A percentile compares a stretch with the other conserved stretches of the same genome.
Conservation (phyloP, 1,140 invertebrate genomes). For the Pomacea maculata region DNA sequence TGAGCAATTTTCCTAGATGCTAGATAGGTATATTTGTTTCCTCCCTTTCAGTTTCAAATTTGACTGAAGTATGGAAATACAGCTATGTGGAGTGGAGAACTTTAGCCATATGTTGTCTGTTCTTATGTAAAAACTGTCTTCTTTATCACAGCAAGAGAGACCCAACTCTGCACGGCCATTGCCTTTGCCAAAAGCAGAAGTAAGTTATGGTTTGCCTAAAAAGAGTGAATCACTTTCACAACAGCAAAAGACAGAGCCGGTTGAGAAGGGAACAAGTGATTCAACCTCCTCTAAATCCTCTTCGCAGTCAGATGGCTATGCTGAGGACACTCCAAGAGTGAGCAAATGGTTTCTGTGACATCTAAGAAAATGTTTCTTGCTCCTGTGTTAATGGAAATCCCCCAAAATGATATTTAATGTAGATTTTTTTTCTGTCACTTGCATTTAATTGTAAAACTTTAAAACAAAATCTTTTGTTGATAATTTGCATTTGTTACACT, state of each 20-base stretch:
- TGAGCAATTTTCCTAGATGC: no score
- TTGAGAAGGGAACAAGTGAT: conserved; percentile 8
- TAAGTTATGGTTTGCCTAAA: conserved; percentile 48
- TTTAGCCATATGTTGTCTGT: no score
- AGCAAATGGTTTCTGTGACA: conserved; percentile 1
- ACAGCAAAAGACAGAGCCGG: conserved; percentile 1
- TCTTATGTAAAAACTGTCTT: no score
- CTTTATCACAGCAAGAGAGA: conserved; percentile 26
- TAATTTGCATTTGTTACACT: not conserved
- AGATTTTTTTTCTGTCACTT: not conserved
- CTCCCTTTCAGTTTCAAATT: no score
- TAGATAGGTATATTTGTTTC: no score
- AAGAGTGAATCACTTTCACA: conserved; percentile 12
- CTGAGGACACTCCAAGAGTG: conserved; percentile 53
- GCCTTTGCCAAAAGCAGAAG: conserved; percentile 49
- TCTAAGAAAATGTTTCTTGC: no score
- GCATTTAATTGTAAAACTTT: not conserved
- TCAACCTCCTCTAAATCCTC: conserved; percentile 46
- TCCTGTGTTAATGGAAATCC: no score
- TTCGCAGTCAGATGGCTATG: conserved; percentile 43
- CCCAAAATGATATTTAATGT: no score
- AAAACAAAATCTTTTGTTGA: not conserved
- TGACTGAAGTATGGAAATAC: no score
- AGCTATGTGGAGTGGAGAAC: no score
- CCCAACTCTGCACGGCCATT: conserved; percentile 46